phyloP scores from a whole-genome alignment of 2,797 vertebrate species.

The Lates japonicus region DNA sequence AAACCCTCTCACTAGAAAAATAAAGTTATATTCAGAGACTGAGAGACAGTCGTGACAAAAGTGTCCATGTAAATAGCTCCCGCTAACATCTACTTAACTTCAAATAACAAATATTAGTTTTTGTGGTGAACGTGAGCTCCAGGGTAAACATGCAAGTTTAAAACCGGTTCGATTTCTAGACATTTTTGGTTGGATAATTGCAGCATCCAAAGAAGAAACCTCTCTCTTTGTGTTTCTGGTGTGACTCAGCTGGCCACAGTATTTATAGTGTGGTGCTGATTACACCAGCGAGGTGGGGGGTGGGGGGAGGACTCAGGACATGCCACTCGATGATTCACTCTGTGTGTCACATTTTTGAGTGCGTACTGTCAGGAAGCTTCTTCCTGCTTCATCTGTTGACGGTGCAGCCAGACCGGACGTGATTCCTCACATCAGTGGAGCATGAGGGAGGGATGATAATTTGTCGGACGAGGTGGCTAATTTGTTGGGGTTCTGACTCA shows the following conservation, averaged over 20 bases:
- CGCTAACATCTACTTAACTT: constrained; percentile 49
- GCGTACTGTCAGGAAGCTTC: constrained; percentile 42
- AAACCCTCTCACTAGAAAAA: constrained; percentile 5
- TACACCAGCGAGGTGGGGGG: constrained; percentile 47
- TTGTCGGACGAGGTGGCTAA: constrained; percentile 64
- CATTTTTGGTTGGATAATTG: constrained; percentile 13
- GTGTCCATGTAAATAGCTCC: constrained; percentile 28
- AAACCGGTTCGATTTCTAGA: constrained; percentile 35
- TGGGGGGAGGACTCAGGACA: constrained; percentile 49
- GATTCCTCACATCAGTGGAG: constrained; percentile 60
- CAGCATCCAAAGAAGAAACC: constrained; percentile 9
- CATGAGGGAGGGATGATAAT: constrained; percentile 49
- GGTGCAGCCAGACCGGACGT: constrained; percentile 46
- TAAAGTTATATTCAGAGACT: not conserved
- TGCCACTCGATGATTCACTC: constrained; percentile 73
- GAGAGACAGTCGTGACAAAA: constrained; percentile 32
- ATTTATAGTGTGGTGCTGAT: constrained; percentile 57
- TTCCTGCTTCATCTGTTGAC: constrained; percentile 45
- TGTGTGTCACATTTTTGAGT: constrained; percentile 56
- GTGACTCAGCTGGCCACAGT: constrained; percentile 65
- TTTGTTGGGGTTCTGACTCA: constrained; percentile 77
- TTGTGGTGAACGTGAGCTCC: constrained; percentile 30
- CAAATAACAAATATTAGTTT: constrained; percentile 48
- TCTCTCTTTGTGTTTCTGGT: constrained; percentile 32
- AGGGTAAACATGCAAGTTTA: constrained; percentile 29